Percentiles rank a stretch among this genome's conserved stretches.
Conservation (phyloP, 2,888 invertebrate genomes). For the Thymelicus lineola region DNA sequence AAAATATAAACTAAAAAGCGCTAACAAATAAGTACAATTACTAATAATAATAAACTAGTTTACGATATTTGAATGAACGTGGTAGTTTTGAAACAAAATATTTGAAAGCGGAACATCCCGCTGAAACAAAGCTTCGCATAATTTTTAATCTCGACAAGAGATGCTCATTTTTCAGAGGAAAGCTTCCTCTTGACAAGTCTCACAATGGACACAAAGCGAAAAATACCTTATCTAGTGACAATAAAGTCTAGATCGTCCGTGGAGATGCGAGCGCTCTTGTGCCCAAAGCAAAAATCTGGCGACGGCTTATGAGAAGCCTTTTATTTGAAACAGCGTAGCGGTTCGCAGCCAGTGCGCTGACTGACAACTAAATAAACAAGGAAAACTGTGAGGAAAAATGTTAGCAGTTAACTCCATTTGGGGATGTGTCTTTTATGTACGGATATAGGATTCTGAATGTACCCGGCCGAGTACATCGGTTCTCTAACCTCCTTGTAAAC, state of each 20-base stretch:
- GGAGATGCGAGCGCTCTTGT: constrained; percentile 37
- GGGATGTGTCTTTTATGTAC: constrained; percentile 25
- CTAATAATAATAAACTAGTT: constrained; percentile 5
- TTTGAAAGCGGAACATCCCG: constrained; percentile 33
- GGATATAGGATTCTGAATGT: not conserved
- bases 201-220: constrained; percentile 47
- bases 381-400: constrained; percentile 34
- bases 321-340: constrained; percentile 35
- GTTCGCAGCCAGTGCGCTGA: constrained; percentile 19
- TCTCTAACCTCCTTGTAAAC: not conserved
- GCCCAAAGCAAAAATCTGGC: constrained; percentile 57
- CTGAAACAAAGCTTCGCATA: constrained; percentile 65
- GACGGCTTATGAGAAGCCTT: constrained; percentile 72
- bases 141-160: constrained; percentile 80
- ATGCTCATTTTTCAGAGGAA: constrained; percentile 78
- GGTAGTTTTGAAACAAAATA: constrained; percentile 22
- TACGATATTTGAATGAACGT: constrained; percentile 5
- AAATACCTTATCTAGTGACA: constrained; percentile 47
- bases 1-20: too few relatives aligned
- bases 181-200: constrained; percentile 47
- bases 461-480: too few relatives aligned
- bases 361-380: constrained; percentile 37
- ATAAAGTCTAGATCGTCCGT: constrained; percentile 45
- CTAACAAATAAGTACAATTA: not conserved
- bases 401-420: constrained; percentile 29